Conservation (phyloP, 2,797 vertebrate genomes). For the Enteromius thamalakanensis region DNA sequence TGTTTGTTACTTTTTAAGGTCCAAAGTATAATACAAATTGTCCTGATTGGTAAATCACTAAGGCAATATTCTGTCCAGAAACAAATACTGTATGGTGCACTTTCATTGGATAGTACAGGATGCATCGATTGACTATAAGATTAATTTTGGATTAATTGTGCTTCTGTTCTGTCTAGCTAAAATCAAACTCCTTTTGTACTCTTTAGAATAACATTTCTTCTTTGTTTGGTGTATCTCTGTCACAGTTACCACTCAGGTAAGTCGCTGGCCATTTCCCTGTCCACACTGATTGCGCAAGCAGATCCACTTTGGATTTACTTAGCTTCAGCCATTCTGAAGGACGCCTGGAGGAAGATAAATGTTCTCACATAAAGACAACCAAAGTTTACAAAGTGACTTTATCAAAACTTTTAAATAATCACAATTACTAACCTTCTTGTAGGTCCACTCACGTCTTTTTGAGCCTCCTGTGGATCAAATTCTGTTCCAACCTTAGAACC, state of each 20-base stretch:
- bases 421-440: constrained; percentile 46
- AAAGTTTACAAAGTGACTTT: background rate
- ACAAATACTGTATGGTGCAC: background rate
- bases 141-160: constrained; percentile 26
- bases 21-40: background rate
- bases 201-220: constrained; percentile 18
- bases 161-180: constrained; percentile 9
- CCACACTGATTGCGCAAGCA: constrained; percentile 85
- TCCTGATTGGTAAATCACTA: constrained; percentile 13
- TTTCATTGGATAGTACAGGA: background rate
- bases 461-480: constrained; percentile 69
- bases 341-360: constrained; percentile 69
- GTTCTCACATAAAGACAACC: constrained; percentile 27
- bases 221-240: constrained; percentile 36
- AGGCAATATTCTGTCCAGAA: background rate
- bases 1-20: background rate
- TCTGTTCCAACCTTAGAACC: constrained; percentile 74
- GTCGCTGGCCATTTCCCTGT: constrained; percentile 73
- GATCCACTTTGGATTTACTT: constrained; percentile 85
- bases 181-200: constrained; percentile 11
- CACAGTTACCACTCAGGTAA: constrained; percentile 49
- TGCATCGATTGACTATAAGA: background rate
- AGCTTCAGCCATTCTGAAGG: constrained; percentile 92
- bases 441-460: constrained; percentile 60
- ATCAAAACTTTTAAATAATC: background rate